Percentiles rank a stretch among this genome's conserved stretches.
These are phyloP conservation scores for Pyxicephalus adspersus DNA, from an alignment of 2,113 vertebrate species.

Conservation along the genomic window DNA sequence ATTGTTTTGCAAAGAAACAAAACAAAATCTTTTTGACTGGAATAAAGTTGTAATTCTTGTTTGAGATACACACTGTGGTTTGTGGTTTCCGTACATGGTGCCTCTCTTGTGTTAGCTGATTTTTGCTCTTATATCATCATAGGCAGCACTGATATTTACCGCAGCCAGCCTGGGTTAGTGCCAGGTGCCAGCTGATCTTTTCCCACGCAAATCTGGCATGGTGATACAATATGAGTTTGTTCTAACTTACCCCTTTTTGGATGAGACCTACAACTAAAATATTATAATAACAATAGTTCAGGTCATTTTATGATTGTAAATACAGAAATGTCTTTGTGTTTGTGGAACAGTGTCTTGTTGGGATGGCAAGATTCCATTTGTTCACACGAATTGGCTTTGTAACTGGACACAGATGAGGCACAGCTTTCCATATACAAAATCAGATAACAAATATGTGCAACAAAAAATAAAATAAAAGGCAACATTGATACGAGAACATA, in stretches of 20 bases:
- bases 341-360: too few relatives aligned
- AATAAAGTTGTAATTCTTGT: constrained; percentile 73
- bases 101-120: not conserved
- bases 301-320: too few relatives aligned
- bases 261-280: not conserved
- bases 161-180: not conserved
- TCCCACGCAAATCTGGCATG: constrained; percentile 6
- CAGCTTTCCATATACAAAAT: too few relatives aligned
- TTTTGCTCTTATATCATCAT: not conserved
- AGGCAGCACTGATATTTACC: not conserved
- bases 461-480: too few relatives aligned
- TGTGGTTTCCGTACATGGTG: constrained; percentile 8
- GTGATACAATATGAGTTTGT: not conserved
- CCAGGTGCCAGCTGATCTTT: not conserved
- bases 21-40: constrained; percentile 58
- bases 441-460: too few relatives aligned
- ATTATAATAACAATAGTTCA: not conserved
- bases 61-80: constrained; percentile 10
- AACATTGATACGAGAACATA: too few relatives aligned
- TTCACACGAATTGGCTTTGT: too few relatives aligned
- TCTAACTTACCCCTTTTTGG: not conserved
- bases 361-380: too few relatives aligned
- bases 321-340: too few relatives aligned
- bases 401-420: too few relatives aligned
- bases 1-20: constrained; percentile 69